Evolutionary conservation across 2,113 vertebrate genomes (phyloP), one percentile per base, ranked within the genome.

Genomic region (Paracanthobrama guichenoti): DNA sequence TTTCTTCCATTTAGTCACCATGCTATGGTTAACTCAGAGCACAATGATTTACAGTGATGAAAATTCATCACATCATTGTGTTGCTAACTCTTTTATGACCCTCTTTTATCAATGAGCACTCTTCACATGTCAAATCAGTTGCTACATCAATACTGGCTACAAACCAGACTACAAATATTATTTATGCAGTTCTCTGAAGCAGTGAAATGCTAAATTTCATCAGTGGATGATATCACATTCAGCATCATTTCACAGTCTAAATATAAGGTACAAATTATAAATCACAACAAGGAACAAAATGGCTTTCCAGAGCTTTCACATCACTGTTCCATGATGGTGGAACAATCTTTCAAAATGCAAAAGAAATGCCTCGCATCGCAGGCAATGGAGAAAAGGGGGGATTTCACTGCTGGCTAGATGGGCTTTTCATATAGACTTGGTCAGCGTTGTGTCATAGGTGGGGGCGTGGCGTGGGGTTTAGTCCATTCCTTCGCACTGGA

Each of bases 1-100:
- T 31, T 77, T 77, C 75, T 77, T 31, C 18, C 75, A 77, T 77
- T 31, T 57, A 77, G 75, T 77, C 75, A 77, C 53, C 8, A 13
- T 35, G 18, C 50, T 77, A 20, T 13, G 18, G 73, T 26, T 53
- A 76, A 50, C 48, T 77, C 2, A 0, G 14, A 75, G n/a, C 10
- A 31, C 24, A 48, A 31, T 75, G 71, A 53, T 48, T 53, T 53
- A 53, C 13, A 75, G 28, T 48, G 46, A 74, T 8, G 46, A 50
- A 74, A 28, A 74, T 50, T 4, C 24, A 74, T 48, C n/a, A 74
- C 46, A 50, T 74, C 72, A 73, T 73, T 73, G 72, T 50, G 46
- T 74, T 74, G n/a, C 72, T 26, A 50, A 74, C 46, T 74, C 72
- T 48, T 74, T 74, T 74, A 18, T 50, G n/a, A 74, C n/a, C 46